Conservation (phyloP, 2,888 invertebrate species). For the Leptopterna dolabrata region DNA sequence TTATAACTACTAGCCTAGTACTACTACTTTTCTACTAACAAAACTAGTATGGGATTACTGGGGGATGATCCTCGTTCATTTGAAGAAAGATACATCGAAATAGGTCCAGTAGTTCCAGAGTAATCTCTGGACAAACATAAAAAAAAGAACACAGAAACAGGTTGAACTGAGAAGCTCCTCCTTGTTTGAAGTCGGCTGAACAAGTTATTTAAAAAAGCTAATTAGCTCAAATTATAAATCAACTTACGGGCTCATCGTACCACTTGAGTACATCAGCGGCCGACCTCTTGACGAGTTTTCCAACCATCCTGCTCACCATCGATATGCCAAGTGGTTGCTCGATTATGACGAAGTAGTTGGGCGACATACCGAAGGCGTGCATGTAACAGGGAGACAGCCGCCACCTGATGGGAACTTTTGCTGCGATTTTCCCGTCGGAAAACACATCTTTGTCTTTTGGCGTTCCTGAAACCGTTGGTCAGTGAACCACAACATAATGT, state of each 20-base stretch:
- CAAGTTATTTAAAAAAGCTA: too few relatives aligned
- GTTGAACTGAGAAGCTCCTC: too few relatives aligned
- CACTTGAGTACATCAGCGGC: constrained; percentile 78
- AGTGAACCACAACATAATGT: not conserved
- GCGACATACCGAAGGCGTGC: constrained; percentile 92
- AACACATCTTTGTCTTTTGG: constrained; percentile 32
- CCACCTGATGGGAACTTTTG: constrained; percentile 81
- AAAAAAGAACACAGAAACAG: too few relatives aligned
- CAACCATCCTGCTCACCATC: constrained; percentile 71
- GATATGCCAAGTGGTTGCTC: constrained; percentile 87
- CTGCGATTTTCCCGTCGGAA: constrained; percentile 75
- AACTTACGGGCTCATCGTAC: constrained; percentile 76
- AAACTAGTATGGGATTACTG: too few relatives aligned
- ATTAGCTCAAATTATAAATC: not conserved
- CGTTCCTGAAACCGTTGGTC: not conserved
- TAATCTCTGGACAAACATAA: too few relatives aligned
- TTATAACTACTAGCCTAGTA: too few relatives aligned
- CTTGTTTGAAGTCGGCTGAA: too few relatives aligned
- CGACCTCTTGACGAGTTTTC: constrained; percentile 75
- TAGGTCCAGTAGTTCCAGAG: too few relatives aligned
- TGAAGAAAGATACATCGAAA: too few relatives aligned
- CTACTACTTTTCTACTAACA: too few relatives aligned
- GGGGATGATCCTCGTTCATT: too few relatives aligned
- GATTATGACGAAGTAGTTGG: constrained; percentile 86
- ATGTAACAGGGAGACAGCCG: constrained; percentile 86